Base-by-base conservation (phyloP, 1,140 invertebrate genomes). In the Tetramorium simillimum region DNA sequence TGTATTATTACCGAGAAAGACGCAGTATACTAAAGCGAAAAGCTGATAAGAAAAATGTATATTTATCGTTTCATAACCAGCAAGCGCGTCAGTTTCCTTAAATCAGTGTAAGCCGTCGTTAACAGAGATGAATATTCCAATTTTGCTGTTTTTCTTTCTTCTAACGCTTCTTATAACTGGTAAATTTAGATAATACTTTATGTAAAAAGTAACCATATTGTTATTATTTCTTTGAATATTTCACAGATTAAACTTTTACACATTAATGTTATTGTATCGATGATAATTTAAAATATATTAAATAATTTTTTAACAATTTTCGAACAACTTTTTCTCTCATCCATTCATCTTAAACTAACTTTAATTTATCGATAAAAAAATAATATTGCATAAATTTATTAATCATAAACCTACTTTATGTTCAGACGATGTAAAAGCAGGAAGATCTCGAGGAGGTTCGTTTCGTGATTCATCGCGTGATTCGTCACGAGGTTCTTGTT, bases 131-230 rank as follows among this genome's bases (percentile, higher is more conserved):
- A 85, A 73, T 16, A 75, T 76, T 16, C 86, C 49, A 40, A 60
- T 76, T 70, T 87, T 80, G 16, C 3, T 89, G 18, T 24, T 81
- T 46, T 12, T 90, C 14, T 37, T 89, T 53, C 62, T 60, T 1
- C 12, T 70, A 9, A 9, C 43, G 7, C 6, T 87, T 14, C 12
- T 63, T 56, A 7, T 33, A 37, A 67, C 12, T 0, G 40, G 89
- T 90, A 70, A 90, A 62, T 90, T 53, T 9, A 21, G 10, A 80
- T 37, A 69, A 21, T 49, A 56, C 51, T 62, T 53, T 88, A 37
- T 10, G 18, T 7, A 62, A 40, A 69, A 56, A 49, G 28, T 28
- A 28, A 33, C n/a, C n/a, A 7, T n/a, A 49, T 43, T 58, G 37
- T 46, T 67, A 21, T 46, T 0, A 65, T 65, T 37, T 65, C 18